Evolutionary conservation across 1,140 invertebrate species (phyloP).

Genomic region (Brachionus rubens): DNA sequence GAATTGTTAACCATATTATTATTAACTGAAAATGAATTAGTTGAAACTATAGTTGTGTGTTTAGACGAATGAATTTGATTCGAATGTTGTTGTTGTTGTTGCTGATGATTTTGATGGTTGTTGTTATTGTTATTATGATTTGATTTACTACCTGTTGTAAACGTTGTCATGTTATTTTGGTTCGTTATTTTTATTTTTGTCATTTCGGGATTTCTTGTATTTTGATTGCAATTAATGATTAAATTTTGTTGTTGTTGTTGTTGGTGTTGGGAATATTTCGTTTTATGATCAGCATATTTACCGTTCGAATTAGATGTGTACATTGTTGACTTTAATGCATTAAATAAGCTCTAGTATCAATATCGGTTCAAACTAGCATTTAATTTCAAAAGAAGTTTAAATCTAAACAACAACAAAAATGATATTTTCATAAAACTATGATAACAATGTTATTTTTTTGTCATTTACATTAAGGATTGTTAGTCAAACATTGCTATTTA

Average conservation of each 20-base stretch:
- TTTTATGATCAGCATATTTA: not conserved
- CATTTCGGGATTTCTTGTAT: not conserved
- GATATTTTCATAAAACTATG: too few species aligned
- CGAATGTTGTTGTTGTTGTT: not conserved
- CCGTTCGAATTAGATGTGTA: slow-evolving; percentile 11
- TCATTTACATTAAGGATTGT: slow-evolving; percentile 7
- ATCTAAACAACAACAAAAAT: not conserved
- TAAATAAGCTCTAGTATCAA: too few species aligned
- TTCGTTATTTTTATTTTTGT: slow-evolving; percentile 11
- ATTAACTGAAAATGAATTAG: too few species aligned
- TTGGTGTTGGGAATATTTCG: not conserved
- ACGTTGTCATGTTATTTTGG: not conserved
- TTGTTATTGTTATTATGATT: slow-evolving; percentile 22
- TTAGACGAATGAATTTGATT: not conserved
- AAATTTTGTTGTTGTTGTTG: not conserved
- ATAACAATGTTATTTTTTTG: not conserved
- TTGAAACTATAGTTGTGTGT: not conserved
- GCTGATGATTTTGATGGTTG: not conserved
- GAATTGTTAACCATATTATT: too few species aligned
- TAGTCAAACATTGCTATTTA: not conserved
- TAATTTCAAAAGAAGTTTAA: too few species aligned
- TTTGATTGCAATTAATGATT: not conserved
- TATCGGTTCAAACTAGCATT: too few species aligned
- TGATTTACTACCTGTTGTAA: not conserved
- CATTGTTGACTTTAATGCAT: too few species aligned